Base-by-base conservation (phyloP, 2,797 vertebrate species). In the Agapornis canus region DNA sequence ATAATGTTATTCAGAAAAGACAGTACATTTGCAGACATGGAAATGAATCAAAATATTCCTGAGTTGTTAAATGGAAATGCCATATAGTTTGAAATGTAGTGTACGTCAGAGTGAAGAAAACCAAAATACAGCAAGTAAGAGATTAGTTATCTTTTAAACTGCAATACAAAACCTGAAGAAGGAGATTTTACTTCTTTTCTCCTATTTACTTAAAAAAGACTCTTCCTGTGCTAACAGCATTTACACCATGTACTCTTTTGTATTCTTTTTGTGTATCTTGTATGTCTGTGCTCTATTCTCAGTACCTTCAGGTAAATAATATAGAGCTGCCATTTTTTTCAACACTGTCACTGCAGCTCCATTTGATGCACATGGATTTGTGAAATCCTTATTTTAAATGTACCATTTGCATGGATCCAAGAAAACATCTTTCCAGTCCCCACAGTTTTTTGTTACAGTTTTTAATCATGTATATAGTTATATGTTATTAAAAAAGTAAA, bases 401-500 rank as follows among this genome's bases (percentile, higher is more conserved):
- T 87, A 94, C 89, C 93, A 92, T 94, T 70, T 93, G 85, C 81
- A 93, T 92, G 85, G 68, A 95, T 92, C 57, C 92, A 92, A 60
- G 77, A 88, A 90, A 94, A 81, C 63, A 84, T 93, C 69, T 97
- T 97, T 97, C 98, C 98, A 98, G 97, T 98, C 98, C 98, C 97
- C 95, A 97, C 97, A 97, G 90, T 76, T 98, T 98, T 98, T 98
- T 98, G 97, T 94, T 94, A 97, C 97, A 97, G 98, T 97, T 97
- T 94, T 98, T 98, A 98, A 98, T 97, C 97, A 96, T 98, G 98
- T 98, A 98, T 98, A 98, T 96, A 98, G 98, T 98, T 98, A 98
- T 98, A 98, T 98, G 97, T 97, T 98, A 98, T 98, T 98, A 98
- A 98, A 97, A 98, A 98, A 98, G 97, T 98, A 98, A 97, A 92